Evolutionary conservation across 2,113 vertebrate genomes (phyloP).

Genomic region (Lepidothrix coronata): DNA sequence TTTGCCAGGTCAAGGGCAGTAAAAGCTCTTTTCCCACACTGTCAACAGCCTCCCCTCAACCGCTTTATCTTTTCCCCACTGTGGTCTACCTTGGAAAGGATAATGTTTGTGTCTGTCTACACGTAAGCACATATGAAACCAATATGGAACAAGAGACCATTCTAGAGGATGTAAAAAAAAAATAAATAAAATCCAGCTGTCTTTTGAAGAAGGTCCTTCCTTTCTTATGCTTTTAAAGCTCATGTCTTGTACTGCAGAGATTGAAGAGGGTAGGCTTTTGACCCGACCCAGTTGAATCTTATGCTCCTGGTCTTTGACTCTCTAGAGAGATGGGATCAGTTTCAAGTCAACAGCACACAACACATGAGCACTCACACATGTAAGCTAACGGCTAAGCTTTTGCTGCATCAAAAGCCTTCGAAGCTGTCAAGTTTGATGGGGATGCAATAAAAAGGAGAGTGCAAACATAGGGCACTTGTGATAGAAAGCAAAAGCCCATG

Average conservation of each 20-base stretch:
- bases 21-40: neutral
- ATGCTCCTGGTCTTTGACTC: rapidly evolving
- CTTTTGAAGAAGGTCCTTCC: neutral
- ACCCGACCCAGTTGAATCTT: neutral
- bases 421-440: neutral
- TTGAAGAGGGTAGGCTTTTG: neutral
- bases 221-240: neutral
- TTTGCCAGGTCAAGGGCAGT: neutral
- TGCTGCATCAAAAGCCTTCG: neutral
- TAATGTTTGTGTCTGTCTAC: neutral
- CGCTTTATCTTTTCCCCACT: neutral
- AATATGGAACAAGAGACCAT: neutral
- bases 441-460: neutral
- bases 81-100: neutral
- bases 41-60: neutral
- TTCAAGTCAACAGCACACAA: neutral
- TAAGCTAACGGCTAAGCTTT: neutral
- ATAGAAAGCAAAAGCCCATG: neutral
- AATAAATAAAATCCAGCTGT: neutral
- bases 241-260: neutral
- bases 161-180: neutral
- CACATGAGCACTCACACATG: neutral
- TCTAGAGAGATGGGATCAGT: neutral
- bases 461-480: neutral
- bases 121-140: neutral